Percentiles rank a stretch among this genome's conserved stretches.
Conservation (phyloP, 2,888 invertebrate species). For the Odontocolon sp. region DNA sequence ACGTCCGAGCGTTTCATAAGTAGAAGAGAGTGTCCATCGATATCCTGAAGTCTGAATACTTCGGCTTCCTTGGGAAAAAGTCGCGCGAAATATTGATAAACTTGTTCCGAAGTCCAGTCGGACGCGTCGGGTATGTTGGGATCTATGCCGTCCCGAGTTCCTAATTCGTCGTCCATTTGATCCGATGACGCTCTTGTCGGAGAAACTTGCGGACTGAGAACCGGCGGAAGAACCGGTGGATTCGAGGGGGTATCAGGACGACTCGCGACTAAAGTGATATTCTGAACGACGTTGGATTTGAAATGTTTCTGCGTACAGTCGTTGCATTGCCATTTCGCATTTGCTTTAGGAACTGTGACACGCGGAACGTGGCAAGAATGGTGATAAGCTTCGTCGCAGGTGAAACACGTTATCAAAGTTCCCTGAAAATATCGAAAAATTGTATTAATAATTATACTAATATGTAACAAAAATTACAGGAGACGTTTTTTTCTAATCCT, state of each 20-base stretch:
- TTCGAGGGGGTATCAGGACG: slow-evolving; percentile 75
- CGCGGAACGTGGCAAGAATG: slow-evolving; percentile 89
- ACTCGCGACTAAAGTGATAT: slow-evolving; percentile 56
- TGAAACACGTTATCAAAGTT: slow-evolving; percentile 89
- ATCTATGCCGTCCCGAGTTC: slow-evolving; percentile 81
- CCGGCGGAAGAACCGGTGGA: slow-evolving; percentile 72
- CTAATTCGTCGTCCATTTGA: slow-evolving; percentile 71
- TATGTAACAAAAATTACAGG: slow-evolving; percentile 1
- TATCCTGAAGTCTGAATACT: slow-evolving; percentile 93
- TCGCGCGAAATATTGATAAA: slow-evolving; percentile 89
- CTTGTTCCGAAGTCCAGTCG: slow-evolving; percentile 92
- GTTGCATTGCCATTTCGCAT: slow-evolving; percentile 87
- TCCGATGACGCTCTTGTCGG: slow-evolving; percentile 74
- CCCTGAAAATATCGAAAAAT: slow-evolving; percentile 81
- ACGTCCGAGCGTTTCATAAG: slow-evolving; percentile 93
- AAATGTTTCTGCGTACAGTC: slow-evolving; percentile 82
- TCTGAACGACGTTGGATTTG: slow-evolving; percentile 56
- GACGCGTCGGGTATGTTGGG: slow-evolving; percentile 89
- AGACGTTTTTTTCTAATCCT: neutral
- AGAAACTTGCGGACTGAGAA: slow-evolving; percentile 78
- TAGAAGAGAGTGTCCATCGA: slow-evolving; percentile 94
- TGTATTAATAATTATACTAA: neutral
- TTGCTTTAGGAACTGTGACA: slow-evolving; percentile 82
- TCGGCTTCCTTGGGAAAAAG: slow-evolving; percentile 91
- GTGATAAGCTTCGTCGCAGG: slow-evolving; percentile 94